phyloP scores from a whole-genome alignment of 2,113 vertebrate genomes.

The Herpetotheres cachinnans region DNA sequence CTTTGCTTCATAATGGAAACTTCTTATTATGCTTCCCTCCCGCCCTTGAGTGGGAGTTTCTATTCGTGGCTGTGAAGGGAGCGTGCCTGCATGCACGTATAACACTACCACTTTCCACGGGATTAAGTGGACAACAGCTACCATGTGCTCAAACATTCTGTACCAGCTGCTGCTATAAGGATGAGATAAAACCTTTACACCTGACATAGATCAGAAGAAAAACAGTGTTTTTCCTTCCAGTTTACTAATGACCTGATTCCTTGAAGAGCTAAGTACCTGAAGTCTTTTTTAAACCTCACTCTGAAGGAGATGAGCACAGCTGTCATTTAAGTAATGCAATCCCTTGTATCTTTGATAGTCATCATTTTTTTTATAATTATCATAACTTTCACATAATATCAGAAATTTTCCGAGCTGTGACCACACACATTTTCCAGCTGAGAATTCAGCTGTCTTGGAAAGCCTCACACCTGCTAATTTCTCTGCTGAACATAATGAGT shows the following conservation, averaged over 20 bases:
- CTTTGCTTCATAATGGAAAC: neutral
- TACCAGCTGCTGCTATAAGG: neutral
- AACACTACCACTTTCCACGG: neutral
- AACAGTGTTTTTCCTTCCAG: neutral
- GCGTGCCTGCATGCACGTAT: rapidly evolving
- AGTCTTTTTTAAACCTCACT: neutral
- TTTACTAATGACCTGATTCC: neutral
- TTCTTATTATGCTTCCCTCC: neutral
- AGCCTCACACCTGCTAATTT: neutral
- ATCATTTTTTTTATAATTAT: neutral
- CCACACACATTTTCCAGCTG: neutral
- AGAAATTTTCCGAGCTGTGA: neutral
- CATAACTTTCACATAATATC: neutral
- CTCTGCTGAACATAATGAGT: neutral
- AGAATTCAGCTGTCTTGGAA: neutral
- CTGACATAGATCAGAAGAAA: neutral
- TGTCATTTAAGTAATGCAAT: neutral
- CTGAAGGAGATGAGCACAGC: neutral
- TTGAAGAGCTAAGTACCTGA: neutral
- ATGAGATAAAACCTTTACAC: neutral
- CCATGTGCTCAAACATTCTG: neutral
- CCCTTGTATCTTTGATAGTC: neutral
- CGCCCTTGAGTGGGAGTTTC: neutral
- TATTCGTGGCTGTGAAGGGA: neutral
- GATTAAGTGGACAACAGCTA: neutral